Percentiles rank a stretch among this genome's conserved stretches.
These are phyloP conservation scores for Lithobates pipiens DNA, from an alignment of 2,797 vertebrate genomes.

Conservation along the genomic window DNA sequence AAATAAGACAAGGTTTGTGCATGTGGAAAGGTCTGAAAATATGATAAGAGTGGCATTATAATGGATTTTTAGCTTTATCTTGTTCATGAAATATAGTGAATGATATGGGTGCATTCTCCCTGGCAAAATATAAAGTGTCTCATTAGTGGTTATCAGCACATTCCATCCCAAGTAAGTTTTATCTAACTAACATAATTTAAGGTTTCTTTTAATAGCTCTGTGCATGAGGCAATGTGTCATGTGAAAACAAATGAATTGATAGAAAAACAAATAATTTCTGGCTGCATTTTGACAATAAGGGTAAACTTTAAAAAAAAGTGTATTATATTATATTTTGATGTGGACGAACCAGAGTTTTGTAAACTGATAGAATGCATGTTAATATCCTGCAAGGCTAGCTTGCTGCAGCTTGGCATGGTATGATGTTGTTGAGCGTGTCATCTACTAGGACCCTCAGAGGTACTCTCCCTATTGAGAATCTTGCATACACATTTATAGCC, in stretches of 20 bases:
- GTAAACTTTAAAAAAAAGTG: not conserved
- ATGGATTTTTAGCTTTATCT: conserved; percentile 8
- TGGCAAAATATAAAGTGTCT: conserved; percentile 15
- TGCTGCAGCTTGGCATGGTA: too few relatives aligned
- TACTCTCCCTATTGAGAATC: too few relatives aligned
- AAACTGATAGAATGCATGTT: too few relatives aligned
- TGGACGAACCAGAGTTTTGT: too few relatives aligned
- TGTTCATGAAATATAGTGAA: conserved; percentile 11
- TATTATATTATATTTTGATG: not conserved
- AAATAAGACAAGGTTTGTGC: not conserved
- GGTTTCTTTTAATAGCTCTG: not conserved
- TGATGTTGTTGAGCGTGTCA: too few relatives aligned
- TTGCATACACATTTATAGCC: too few relatives aligned
- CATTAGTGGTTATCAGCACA: conserved; percentile 32
- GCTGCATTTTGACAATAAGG: not conserved
- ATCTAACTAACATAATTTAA: conserved; percentile 12
- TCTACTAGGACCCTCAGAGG: too few relatives aligned
- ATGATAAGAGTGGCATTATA: conserved; percentile 1
- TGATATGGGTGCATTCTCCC: not conserved
- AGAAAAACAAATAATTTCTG: not conserved
- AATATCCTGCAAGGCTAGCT: too few relatives aligned
- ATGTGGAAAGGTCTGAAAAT: not conserved
- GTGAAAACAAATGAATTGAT: not conserved
- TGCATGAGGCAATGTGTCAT: not conserved
- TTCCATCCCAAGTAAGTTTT: not conserved